Base-by-base conservation (phyloP, 2,888 invertebrate species). In the Pyrocoelia pectoralis region DNA sequence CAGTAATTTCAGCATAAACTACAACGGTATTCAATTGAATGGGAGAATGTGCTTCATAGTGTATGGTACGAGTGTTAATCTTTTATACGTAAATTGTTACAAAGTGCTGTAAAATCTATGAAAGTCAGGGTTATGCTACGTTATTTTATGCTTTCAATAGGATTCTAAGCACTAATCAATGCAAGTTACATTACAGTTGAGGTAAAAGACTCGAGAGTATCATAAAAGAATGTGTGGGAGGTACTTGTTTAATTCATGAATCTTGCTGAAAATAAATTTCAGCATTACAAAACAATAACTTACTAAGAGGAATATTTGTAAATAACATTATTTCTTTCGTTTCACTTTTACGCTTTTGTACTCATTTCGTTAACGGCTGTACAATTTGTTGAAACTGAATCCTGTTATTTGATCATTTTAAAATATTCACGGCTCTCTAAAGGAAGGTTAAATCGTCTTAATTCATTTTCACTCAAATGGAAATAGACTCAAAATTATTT, bases 231-330 rank as follows among this genome's bases (percentile, higher is more conserved):
- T 52, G 13, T 33, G 52, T 38, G 52, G 52, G 52, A 33, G 52
- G 33, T 52, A 52, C 40, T 52, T 52, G 52, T 52, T 52, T 52
- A 38, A 52, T 52, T 52, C 52, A 52, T 52, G 52, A 52, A 40
- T 52, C 52, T 28, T 38, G 38, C 9, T 52, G 15, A 33, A 52
- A 40, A 52, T 52, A 28, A 52, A 52, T 40, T 28, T 40, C 29
- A 33, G 33, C 28, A 24, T 6, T 10, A n/a, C 33, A 33, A 33
- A 33, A 33, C 33, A 33, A 33, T 33, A 33, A 33, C 33, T 33
- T 33, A 6, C 33, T n/a, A 33, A 33, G 2, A 33, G n/a, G 3
- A 33, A 33, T 24, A 24, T 24, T 24, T 24, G 24, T 6, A 24
- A 24, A 24, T 24, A 24, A 24, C 24, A 24, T 24, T 24, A 24